Base-by-base conservation (phyloP, 2,113 vertebrate genomes). In the Cyprinus carpio region DNA sequence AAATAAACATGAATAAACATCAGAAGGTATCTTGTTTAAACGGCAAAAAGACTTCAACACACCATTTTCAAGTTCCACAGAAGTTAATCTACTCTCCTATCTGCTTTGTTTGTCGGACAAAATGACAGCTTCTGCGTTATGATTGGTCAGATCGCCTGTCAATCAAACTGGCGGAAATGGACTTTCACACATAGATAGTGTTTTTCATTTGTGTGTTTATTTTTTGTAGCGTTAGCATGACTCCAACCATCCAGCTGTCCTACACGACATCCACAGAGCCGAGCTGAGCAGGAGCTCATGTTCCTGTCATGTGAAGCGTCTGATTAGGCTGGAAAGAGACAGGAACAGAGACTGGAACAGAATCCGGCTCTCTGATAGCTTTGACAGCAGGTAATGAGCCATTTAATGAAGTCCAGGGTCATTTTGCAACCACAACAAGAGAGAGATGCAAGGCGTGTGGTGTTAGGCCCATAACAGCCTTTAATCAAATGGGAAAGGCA, bases 301-400 rank as follows among this genome's bases (percentile, higher is more conserved):
- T 85, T 79, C n/a, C 31, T 85, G 64, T 37, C 84, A 79, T 79
- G 75, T 69, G 76, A 58, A 29, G 6, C n/a, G 0, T 62, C 43
- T 84, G 74, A 84, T 84, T 65, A 84, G 72, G 56, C 58, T 77
- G 81, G 40, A 51, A 69, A 78, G 75, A 56, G n/a, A 72, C 65
- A 77, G 49, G 58, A 82, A 25, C 37, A 80, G 46, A 71, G 51
- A 27, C 29, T 85, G 76, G 51, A 83, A 74, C 84, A 69, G 78
- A 90, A 90, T 87, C 83, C 65, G 75, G 84, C 75, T 84, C 86
- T 77, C 86, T 60, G 56, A 49, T 56, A 84, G 87, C 79, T 80
- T 86, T 86, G 82, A 90, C 58, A 64, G 82, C 25, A 75, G 20
- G 75, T 69, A 89, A 43, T 84, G 86, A 84, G 81, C 20, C 72